Base-by-base conservation (phyloP, 2,113 vertebrate species). In the Trochalopteron elliotii region DNA sequence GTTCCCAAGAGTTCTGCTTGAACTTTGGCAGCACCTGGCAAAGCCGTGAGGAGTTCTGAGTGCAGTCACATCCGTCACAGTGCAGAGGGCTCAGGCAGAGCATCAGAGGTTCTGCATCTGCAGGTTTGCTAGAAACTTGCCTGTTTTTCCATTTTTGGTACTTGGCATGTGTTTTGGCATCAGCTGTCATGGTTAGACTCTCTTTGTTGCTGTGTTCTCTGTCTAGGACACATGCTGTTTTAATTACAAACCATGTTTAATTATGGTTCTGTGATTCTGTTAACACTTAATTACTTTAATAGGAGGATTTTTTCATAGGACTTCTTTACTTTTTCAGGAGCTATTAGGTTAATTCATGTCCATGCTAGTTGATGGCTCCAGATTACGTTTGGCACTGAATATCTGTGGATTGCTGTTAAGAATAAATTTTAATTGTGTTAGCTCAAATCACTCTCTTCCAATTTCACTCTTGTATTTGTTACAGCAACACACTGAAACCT, bases 251-350 rank as follows among this genome's bases (percentile, higher is more conserved):
- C 76, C 33, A 0, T 64, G 44, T 90, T 90, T 96, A 96, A 95
- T 94, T 96, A 90, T 76, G 72, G 72, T 31, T 87, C 40, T 90
- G 49, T 91, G 85, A 37, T 95, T 90, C 86, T 94, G 94, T 94
- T 95, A 93, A 89, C 88, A 83, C 30, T 89, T 94, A 95, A 92
- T 96, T 96, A 90, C 86, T 95, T 90, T 95, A 90, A 92, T 93
- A 87, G 90, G 57, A 90, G 30, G 60, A 68, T 19, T 84, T 87
- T 92, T 86, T 89, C 72, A 56, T 49, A 68, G 69, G 90, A n/a
- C 52, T 93, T 24, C 21, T 47, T 81, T 23, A 22, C 23, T 81
- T 84, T 75, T 71, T 63, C 71, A 89, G 83, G 59, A 93, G 76
- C 69, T 81, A 37, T 95, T 93, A 78, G 79, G 80, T 91, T 90